Base-by-base conservation (phyloP, 1,140 invertebrate species). In the Drosophila sechellia region DNA sequence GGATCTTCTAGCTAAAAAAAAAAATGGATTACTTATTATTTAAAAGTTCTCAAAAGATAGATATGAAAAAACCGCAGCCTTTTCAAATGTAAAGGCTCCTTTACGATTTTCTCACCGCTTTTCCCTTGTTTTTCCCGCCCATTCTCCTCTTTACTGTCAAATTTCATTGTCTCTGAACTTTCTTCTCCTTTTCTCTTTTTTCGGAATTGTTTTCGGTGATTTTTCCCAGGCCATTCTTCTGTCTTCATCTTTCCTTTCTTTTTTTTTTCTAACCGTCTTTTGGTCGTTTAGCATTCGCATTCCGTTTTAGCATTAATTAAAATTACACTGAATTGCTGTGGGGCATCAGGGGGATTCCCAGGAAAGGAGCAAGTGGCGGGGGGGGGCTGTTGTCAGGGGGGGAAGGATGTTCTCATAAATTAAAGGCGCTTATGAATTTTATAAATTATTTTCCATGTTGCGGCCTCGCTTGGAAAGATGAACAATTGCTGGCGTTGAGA, bases 361-460 rank as follows among this genome's bases (percentile, higher is more conserved):
- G 43, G 35, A 55, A 52, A 52, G 42, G 20, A 34, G 25, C 12
- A 27, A 57, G 35, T 0, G 22, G 45, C 37, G 20, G 13, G 13
- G 27, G n/a, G n/a, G 10, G 37, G 13, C 5, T 22, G 54, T 2
- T 5, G 22, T 11, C 27, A 8, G 22, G 22, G 34, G 5, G 20
- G 37, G 15, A 13, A 74, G 46, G 59, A 70, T 56, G 54, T 87
- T 73, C 69, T 59, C 83, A 87, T 86, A 86, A 86, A 86, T 86
- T 86, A 86, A 86, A 81, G 71, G 79, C 83, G 83, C 83, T 86
- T 86, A 86, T 87, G 83, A 87, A 87, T 87, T 87, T 89, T 79
- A 89, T 87, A 77, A 87, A 87, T 87, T 89, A 87, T 83, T 83
- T 89, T 64, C 63, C 74, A 77, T 77, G 74, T 77, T 69, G 55